phyloP scores from a whole-genome alignment of 2,113 vertebrate species.

The Myxocyprinus asiaticus region DNA sequence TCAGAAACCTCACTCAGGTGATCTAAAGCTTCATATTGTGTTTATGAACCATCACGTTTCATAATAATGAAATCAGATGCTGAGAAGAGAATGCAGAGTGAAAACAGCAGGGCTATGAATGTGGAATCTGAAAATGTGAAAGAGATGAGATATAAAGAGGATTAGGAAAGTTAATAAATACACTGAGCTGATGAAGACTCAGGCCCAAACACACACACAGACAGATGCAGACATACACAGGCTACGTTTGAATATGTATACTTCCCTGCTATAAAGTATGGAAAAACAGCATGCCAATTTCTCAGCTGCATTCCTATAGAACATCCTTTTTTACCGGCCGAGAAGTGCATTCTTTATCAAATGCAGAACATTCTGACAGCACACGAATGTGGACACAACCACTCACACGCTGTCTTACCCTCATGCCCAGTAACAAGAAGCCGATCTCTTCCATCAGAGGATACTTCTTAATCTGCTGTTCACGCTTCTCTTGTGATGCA shows the following conservation, averaged over 20 bases:
- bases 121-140: too few relatives aligned
- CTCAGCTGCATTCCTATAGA: too few relatives aligned
- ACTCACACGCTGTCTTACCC: constrained; percentile 39
- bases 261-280: too few relatives aligned
- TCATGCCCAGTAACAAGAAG: constrained; percentile 53
- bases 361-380: too few relatives aligned
- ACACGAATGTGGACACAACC: background rate
- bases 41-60: background rate
- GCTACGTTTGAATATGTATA: too few relatives aligned
- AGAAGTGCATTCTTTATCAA: too few relatives aligned
- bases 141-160: too few relatives aligned
- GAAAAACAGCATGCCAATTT: too few relatives aligned
- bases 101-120: background rate
- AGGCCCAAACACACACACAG: too few relatives aligned
- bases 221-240: too few relatives aligned
- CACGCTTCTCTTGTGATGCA: constrained; percentile 45
- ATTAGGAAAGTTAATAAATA: background rate
- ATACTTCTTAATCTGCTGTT: constrained; percentile 54
- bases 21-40: constrained; percentile 19
- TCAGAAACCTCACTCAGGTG: background rate
- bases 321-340: too few relatives aligned
- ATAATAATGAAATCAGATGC: constrained; percentile 5
- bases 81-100: background rate
- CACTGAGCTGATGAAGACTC: background rate
- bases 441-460: constrained; percentile 55